phyloP scores from a whole-genome alignment of 2,113 vertebrate genomes.

The Pteropus alecto region DNA sequence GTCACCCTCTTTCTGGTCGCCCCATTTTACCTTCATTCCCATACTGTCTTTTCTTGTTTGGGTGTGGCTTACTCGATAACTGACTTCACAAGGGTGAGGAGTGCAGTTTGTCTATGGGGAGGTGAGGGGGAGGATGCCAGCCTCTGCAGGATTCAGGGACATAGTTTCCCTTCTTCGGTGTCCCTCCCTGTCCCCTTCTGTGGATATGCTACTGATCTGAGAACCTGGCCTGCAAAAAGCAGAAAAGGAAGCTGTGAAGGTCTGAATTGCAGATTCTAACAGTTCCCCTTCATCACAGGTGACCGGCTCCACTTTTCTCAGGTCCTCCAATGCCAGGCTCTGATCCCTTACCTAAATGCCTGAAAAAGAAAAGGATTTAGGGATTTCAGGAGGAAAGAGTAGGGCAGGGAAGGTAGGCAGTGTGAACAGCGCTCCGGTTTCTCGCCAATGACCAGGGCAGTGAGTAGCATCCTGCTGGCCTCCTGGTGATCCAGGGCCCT shows the following conservation, averaged over 20 bases:
- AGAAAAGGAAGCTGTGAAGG: no score
- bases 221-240: background rate
- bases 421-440: background rate
- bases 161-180: fast-evolving
- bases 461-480: background rate
- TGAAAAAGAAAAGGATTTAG: background rate
- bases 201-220: background rate
- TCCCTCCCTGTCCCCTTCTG: fast-evolving
- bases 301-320: background rate
- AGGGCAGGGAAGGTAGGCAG: fast-evolving
- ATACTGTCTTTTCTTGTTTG: background rate
- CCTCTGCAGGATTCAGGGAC: background rate
- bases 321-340: background rate
- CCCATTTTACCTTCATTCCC: background rate
- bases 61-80: background rate
- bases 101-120: background rate
- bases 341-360: background rate
- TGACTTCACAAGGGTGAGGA: background rate
- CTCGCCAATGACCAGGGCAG: fast-evolving
- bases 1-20: background rate
- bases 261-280: background rate
- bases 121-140: background rate
- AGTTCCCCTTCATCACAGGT: background rate
- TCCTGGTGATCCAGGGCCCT: background rate
- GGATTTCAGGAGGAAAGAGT: background rate